Base-by-base conservation (phyloP, 2,797 vertebrate genomes). In the Pseudotriccus pelzelni region DNA sequence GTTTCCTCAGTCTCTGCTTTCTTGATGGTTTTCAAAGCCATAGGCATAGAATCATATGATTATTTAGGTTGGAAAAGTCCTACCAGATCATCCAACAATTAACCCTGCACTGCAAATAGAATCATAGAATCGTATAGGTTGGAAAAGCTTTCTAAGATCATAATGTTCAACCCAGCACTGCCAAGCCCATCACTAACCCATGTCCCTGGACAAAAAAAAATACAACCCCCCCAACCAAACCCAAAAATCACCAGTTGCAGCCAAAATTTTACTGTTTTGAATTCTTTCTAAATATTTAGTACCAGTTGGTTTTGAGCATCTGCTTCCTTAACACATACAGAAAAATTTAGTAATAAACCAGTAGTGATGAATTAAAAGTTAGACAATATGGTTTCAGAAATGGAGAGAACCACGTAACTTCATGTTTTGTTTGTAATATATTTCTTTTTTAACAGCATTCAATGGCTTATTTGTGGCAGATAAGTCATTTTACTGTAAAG, bases 31-130 rank as follows among this genome's bases (percentile, higher is more conserved):
- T 90, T 89, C 64, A 62, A 53, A 60, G 18, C 16, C 55, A 21
- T 4, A 6, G 37, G 24, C 17, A 1, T 0, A 6, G n/a, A 46
- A 59, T 52, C 37, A 52, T 1, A 13, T 14, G 14, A 21, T 8
- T 10, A 2, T 78, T 59, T 27, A 19, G 39, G 24, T 23, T 66
- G 52, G 52, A 78, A 72, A 78, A 66, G 34, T 3, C 8, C 9
- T 70, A 36, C 4, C 19, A 20, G n/a, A 9, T 17, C 28, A 18
- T 5, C 12, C 43, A 30, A 22, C 24, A 5, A 12, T 50, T 13
- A 44, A 56, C 23, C 8, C 28, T 34, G 4, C 21, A 8, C n/a
- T 52, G 50, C 44, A 25, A 50, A 9, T 5, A 12, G 43, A 66
- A 10, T 27, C 12, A 7, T 20, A n/a, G 43, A 46, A 46, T 47